Conservation (phyloP, 92 coral and sea anemone species). For the Pocillopora grandis region DNA sequence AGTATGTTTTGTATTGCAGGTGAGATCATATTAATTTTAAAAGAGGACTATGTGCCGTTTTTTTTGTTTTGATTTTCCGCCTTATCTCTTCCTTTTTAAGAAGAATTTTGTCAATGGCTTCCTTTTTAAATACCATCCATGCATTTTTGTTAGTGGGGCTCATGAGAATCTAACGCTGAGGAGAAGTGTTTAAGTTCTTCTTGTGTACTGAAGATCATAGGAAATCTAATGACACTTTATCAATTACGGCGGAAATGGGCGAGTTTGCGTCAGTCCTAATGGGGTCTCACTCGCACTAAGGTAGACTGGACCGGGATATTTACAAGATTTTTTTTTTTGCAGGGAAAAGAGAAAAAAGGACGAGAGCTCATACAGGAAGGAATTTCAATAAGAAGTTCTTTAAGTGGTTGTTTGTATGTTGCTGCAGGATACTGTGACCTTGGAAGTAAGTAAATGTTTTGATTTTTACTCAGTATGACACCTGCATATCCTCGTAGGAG, state of each 20-base stretch:
- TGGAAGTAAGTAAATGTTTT: slow-evolving; percentile 16
- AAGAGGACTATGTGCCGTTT: not conserved
- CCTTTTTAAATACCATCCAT: no score
- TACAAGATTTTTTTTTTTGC: not conserved
- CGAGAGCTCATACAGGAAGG: not conserved
- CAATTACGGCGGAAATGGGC: no score
- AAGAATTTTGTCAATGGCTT: no score
- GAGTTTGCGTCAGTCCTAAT: no score
- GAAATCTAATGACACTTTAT: no score
- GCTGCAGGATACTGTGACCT: slow-evolving; percentile 33
- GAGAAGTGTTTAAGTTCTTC: no score
- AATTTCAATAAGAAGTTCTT: not conserved
- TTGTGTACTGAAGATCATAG: no score
- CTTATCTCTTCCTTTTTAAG: not conserved
- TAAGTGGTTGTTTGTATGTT: not conserved
- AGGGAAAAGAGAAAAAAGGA: slow-evolving; percentile 10
- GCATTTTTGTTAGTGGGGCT: no score
- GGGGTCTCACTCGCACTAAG: no score
- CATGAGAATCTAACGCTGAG: no score
- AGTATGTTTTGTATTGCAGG: slow-evolving; percentile 19
- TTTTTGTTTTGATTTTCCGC: not conserved
- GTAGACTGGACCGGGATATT: not conserved
- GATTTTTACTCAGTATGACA: not conserved
- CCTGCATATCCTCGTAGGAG: no score
- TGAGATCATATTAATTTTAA: not conserved